Evolutionary conservation across 2,113 vertebrate species (phyloP), one percentile per base, ranked within the genome.

Genomic region (Dicentrarchus labrax): DNA sequence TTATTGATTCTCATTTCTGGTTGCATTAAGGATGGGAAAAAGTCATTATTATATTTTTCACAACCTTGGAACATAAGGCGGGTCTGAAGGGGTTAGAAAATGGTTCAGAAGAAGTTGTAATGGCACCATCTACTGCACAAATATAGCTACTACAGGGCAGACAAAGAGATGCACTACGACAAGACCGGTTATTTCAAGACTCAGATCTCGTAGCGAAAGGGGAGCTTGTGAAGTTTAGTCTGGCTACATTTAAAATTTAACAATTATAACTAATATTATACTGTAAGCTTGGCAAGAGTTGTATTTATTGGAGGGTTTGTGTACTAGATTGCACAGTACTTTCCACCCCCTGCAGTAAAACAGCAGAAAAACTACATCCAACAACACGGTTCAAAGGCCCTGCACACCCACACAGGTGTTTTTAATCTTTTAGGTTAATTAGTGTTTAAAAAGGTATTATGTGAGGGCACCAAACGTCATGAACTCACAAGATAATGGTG

Each of bases 71-170:
- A n/a, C n/a, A n/a, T n/a, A n/a, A n/a, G n/a, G n/a, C n/a, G n/a
- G n/a, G n/a, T n/a, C n/a, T n/a, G n/a, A n/a, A n/a, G n/a, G n/a
- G n/a, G n/a, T n/a, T n/a, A 1, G 39, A 36, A 3, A 15, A 43
- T 67, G n/a, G 4, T 15, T 17, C 9, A 5, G 6, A 13, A 30
- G 0, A 69, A 54, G 12, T 8, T 22, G 30, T 11, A 72, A 80
- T 60, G 19, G 61, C 72, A 9, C 84, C 87, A 86, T 54, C 93
- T 84, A 50, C 30, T 84, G 91, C 8, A 22, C 56, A 76, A 56
- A 69, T 24, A 30, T 3, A 12, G 67, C 8, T 39, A 78, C 71
- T 87, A 36, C 81, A 82, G n/a, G 53, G 43, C 38, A 22, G 41
- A n/a, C 1, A 6, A 48, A 47, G 12, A 10, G 8, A 7, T 7